Evolutionary conservation across 2,888 invertebrate genomes (phyloP), one percentile per base, ranked within the genome.

Genomic region (Cheilosia urbana): DNA sequence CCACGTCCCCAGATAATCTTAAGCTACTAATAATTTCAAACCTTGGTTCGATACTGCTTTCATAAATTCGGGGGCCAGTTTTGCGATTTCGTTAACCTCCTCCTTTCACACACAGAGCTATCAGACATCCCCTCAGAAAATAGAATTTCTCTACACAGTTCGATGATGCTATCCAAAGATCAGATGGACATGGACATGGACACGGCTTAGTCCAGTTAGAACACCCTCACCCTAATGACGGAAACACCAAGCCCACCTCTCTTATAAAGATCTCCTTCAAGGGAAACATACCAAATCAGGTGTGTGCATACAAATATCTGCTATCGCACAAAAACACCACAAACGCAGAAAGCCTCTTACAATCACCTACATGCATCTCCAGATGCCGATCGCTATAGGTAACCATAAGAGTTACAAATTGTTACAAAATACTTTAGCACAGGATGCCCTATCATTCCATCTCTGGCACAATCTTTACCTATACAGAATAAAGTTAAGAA

Each of bases 381-480:
- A 78, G 66, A 73, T 73, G 63, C 79, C 69, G 58, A 84, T 79
- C 81, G 57, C 72, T 49, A 53, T 68, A 37, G 69, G 63, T 63
- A 40, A 60, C 79, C 83, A 84, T 73, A 85, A 85, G 66, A 72
- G 27, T 72, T 91, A 90, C 91, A 91, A 91, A 91, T 91, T 91
- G 91, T 90, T 91, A 91, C 90, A 90, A 91, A 91, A 91, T 91
- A 91, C 90, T 90, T 91, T 89, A 78, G 57, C 88, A 79, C 87
- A 87, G 83, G 87, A 87, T 87, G 83, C 73, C 71, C 80, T 75
- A 72, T 76, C 79, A 83, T 80, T 72, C 81, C 81, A 85, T 85
- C 85, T 85, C 69, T 60, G 13, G 11, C 47, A 68, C 65, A 45
- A 75, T 80, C 75, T 71, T 2, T 62, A 68, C 24, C 58, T 37